Base-by-base conservation (phyloP, 2,113 vertebrate genomes). In the Numida meleagris region DNA sequence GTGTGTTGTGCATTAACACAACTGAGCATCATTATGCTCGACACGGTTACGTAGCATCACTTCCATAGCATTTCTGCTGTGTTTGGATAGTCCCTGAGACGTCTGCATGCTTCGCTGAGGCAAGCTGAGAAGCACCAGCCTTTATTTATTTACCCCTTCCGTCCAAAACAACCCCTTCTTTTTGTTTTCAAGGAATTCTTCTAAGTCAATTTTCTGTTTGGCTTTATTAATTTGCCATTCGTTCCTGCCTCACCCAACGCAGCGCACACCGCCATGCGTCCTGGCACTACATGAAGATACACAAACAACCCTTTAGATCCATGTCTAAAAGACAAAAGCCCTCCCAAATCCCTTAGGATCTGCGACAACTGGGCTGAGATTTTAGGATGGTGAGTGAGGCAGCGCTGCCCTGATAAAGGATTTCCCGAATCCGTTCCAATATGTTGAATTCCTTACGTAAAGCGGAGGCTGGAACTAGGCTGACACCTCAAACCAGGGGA, bases 391-490 rank as follows among this genome's bases (percentile, higher is more conserved):
- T 42, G 43, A 67, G 43, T 38, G 46, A 67, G 17, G 38, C 57
- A 92, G 67, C 25, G 7, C 72, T 58, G 68, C 50, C 70, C 78
- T 59, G 48, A 85, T 67, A 82, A 91, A 85, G 91, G 71, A 68
- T 79, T 59, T 34, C n/a, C 51, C 48, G 4, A 20, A 55, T 94
- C 38, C 14, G 88, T 68, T 82, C 77, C 90, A 21, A 79, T 93
- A 50, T 93, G 91, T 93, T 90, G 91, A 81, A 95, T 88, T 81
- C 88, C 88, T 96, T 90, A 95, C 88, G 86, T 88, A 94, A 96
- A 95, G 76, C 70, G 11, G 19, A 74, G 72, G 55, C 76, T 74
- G 68, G 66, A 95, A 94, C 29, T 50, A 77, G 92, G 72, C 92
- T 94, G 86, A 83, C 38, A 91, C 36, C 14, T 8, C 46, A 71